Evolutionary conservation across 2,888 invertebrate species (phyloP), one percentile per base, ranked within the genome.

Genomic region (Hyposoter dolosus): DNA sequence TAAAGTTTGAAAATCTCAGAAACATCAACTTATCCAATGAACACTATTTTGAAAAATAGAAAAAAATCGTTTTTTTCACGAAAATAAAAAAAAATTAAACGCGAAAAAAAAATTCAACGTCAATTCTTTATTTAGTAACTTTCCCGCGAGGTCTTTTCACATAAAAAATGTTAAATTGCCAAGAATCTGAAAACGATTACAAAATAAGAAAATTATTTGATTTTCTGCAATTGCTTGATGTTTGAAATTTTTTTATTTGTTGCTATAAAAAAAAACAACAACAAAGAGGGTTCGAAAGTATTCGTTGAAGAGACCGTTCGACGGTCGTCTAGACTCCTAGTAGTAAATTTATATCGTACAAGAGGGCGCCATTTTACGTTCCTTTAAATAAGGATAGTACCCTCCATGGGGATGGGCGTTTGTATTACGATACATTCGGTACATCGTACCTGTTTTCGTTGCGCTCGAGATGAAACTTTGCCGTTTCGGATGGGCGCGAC

Each of bases 381-480:
- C 45, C n/a, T 28, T 71, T 69, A 71, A 56, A 69, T 79, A 69
- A 47, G 32, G n/a, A 47, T 32, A 47, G 43, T 9, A 6, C 15
- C n/a, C 6, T 15, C 35, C 19, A 28, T 40, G 71, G 60, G 45
- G 53, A 60, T 19, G 60, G 43, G 77, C 43, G 69, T 23, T 17
- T n/a, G 35, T 53, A 66, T 15, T 15, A 23, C 53, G 50, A 23
- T 69, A 50, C 65, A 50, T 71, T 75, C n/a, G 71, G 71, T 71
- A 28, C 28, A 68, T 32, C 78, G 65, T 50, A 6, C 65, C 77
- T 83, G 78, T 78, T 83, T 78, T 72, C 66, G 66, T 66, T 78
- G 28, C 66, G 71, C 78, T 72, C 72, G 63, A 78, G 77, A 83
- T 78, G 83, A 78, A 83, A 83, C 72, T 83, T 72, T 50, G 66